These are phyloP conservation scores for Ictidomys tridecemlineatus DNA, from an alignment of 2,113 vertebrate species.

Conservation along the genomic window DNA sequence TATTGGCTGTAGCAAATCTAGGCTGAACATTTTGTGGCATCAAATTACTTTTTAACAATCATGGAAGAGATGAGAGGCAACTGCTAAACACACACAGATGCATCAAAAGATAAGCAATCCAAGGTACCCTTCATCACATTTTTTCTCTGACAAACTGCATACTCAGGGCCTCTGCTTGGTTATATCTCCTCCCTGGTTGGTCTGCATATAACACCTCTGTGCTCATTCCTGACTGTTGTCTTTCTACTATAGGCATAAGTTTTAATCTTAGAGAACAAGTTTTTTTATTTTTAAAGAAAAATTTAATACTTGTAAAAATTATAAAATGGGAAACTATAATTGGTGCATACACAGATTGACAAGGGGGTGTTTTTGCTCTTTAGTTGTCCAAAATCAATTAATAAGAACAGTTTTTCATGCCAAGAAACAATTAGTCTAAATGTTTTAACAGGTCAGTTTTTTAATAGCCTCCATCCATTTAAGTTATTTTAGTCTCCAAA, in stretches of 20 bases:
- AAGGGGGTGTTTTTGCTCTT: background rate
- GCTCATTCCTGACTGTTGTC: background rate
- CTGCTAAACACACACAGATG: background rate
- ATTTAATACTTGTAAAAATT: background rate
- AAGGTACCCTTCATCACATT: background rate
- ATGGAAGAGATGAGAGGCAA: background rate
- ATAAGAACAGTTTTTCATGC: background rate
- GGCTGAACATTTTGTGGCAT: background rate
- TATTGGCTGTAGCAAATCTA: background rate
- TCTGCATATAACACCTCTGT: background rate
- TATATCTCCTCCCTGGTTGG: background rate
- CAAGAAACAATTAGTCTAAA: slow-evolving; percentile 5
- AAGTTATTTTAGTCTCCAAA: background rate
- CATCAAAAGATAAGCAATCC: background rate
- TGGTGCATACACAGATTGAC: background rate
- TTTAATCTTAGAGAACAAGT: background rate
- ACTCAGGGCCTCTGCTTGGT: background rate
- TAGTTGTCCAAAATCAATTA: background rate
- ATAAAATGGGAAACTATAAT: background rate
- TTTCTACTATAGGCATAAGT: background rate
- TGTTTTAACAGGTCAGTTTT: slow-evolving; percentile 17
- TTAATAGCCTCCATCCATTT: slow-evolving; percentile 9
- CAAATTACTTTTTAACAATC: background rate
- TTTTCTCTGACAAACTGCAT: background rate
- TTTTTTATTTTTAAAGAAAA: background rate